phyloP scores from a whole-genome alignment of 2,888 invertebrate species.

The Laothoe populi region DNA sequence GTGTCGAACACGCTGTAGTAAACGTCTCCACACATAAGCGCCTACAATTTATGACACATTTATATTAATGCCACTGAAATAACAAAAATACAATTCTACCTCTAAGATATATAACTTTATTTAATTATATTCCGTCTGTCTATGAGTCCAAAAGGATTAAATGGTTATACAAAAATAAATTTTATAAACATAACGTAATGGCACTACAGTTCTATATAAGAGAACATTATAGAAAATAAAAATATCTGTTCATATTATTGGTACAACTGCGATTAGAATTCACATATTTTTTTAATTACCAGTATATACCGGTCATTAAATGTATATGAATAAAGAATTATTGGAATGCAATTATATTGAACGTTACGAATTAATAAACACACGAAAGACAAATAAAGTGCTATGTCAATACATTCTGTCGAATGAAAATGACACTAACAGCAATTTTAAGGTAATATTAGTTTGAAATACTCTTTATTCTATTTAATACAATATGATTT shows the following conservation, averaged over 20 bases:
- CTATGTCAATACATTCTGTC: no score
- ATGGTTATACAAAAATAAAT: conserved; percentile 27
- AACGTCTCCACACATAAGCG: conserved; percentile 1
- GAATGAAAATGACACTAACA: no score
- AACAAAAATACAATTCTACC: neutral
- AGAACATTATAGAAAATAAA: conserved; percentile 23
- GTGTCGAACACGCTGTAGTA: neutral
- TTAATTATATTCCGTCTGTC: neutral
- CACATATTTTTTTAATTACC: neutral
- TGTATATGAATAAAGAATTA: neutral
- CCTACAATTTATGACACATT: neutral
- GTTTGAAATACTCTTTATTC: neutral
- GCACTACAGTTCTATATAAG: conserved; percentile 30
- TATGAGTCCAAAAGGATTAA: conserved; percentile 6
- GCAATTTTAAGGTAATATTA: no score
- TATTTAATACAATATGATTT: neutral
- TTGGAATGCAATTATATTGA: conserved; percentile 9
- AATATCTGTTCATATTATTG: conserved; percentile 2
- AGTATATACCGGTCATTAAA: neutral
- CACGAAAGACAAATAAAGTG: neutral
- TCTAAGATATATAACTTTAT: neutral
- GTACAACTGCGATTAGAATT: conserved; percentile 3
- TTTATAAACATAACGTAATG: conserved; percentile 32
- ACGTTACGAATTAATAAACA: neutral
- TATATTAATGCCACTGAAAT: conserved; percentile 4